These are phyloP conservation scores for Ondatra zibethicus DNA, from an alignment of 2,113 vertebrate genomes.

Conservation along the genomic window DNA sequence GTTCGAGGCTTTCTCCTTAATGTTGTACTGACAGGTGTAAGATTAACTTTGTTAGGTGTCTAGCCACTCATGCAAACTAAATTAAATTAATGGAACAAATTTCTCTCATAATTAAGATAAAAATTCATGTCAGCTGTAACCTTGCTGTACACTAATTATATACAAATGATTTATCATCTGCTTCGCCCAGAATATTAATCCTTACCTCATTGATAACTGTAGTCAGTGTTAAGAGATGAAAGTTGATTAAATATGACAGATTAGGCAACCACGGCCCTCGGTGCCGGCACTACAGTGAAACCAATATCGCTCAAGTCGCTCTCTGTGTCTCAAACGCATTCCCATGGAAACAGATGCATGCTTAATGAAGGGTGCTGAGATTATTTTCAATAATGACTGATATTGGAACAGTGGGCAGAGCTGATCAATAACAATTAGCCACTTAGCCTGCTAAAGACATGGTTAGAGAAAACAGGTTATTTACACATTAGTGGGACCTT, in stretches of 20 bases:
- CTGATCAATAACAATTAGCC: constrained; percentile 91
- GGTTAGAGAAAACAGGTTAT: constrained; percentile 87
- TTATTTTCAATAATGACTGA: constrained; percentile 90
- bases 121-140: constrained; percentile 97
- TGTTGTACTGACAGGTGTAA: constrained; percentile 94
- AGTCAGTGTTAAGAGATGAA: constrained; percentile 94
- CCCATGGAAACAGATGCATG: constrained; percentile 91
- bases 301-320: constrained; percentile 83
- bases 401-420: constrained; percentile 88
- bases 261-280: constrained; percentile 89
- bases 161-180: constrained; percentile 98
- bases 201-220: constrained; percentile 94
- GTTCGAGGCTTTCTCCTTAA: constrained; percentile 87
- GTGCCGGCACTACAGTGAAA: constrained; percentile 88
- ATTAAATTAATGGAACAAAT: constrained; percentile 98
- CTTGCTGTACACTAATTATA: constrained; percentile 98
- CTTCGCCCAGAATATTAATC: constrained; percentile 95
- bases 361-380: constrained; percentile 87
- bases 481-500: constrained; percentile 84
- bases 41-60: constrained; percentile 95
- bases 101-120: constrained; percentile 99
- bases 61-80: constrained; percentile 95
- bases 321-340: constrained; percentile 89
- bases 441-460: constrained; percentile 85
- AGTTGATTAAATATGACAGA: constrained; percentile 96